Evolutionary conservation across 2,888 invertebrate genomes (phyloP).

Genomic region (Leptopilina drosophilae): DNA sequence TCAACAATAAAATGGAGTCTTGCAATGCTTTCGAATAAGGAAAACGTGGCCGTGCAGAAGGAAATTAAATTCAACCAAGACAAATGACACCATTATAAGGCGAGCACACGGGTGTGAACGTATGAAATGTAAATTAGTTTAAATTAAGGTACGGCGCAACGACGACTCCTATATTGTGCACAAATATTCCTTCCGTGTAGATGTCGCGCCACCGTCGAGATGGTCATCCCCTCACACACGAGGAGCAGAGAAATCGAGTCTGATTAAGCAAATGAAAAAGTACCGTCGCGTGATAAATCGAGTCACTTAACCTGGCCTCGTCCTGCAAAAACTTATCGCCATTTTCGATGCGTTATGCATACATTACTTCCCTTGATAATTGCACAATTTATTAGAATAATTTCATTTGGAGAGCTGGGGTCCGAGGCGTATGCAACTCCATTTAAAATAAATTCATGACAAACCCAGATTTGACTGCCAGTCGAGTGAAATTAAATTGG

Average conservation of each 20-base stretch:
- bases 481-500: constrained; percentile 21
- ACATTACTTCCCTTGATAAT: constrained; percentile 37
- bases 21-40: background rate
- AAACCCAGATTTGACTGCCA: constrained; percentile 28
- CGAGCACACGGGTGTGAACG: constrained; percentile 59
- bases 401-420: constrained; percentile 10
- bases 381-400: constrained; percentile 34
- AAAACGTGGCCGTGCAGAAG: constrained; percentile 60
- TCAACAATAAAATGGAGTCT: background rate
- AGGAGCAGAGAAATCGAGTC: constrained; percentile 11
- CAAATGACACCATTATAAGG: constrained; percentile 64
- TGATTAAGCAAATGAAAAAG: constrained; percentile 47
- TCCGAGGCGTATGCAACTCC: background rate
- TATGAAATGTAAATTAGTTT: constrained; percentile 71
- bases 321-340: constrained; percentile 20
- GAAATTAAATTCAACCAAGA: constrained; percentile 72
- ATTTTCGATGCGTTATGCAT: constrained; percentile 31
- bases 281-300: constrained; percentile 9
- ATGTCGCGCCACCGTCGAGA: constrained; percentile 13
- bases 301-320: constrained; percentile 24
- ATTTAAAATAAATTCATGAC: constrained; percentile 11
- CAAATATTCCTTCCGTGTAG: constrained; percentile 50
- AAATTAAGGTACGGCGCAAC: constrained; percentile 61
- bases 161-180: constrained; percentile 54
- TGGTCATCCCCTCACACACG: constrained; percentile 10